A percentile compares a stretch with the other conserved stretches of the same genome.
Evolutionary conservation across 2,797 vertebrate species (phyloP).

Genomic region (Pseudochirops cupreus): DNA sequence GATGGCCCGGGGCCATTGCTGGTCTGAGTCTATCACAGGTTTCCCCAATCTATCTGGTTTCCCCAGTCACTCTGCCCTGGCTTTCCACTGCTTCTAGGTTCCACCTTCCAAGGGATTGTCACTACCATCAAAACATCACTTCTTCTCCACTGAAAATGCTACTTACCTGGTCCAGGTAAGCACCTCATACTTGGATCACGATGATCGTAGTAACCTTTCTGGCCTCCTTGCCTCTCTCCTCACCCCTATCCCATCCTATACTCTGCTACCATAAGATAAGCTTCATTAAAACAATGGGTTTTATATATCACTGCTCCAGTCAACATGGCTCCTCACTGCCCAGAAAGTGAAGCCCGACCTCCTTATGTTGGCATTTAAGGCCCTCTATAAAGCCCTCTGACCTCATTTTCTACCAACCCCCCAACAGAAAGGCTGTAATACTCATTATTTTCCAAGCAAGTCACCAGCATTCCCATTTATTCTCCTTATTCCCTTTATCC

Average conservation of each 20-base stretch:
- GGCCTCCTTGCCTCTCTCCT: not conserved
- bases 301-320: not conserved
- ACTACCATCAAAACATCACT: constrained; percentile 7
- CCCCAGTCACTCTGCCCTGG: not conserved
- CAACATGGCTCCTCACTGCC: not conserved
- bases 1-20: not conserved
- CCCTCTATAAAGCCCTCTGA: not conserved
- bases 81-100: not conserved
- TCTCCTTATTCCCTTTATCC: not conserved
- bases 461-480: not conserved
- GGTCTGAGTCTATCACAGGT: not conserved
- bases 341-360: constrained; percentile 8
- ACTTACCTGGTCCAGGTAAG: constrained; percentile 1
- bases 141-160: constrained; percentile 11
- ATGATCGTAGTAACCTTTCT: constrained; percentile 17
- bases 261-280: not conserved
- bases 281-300: not conserved
- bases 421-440: not conserved
- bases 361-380: constrained; percentile 6
- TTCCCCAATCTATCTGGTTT: too few relatives aligned
- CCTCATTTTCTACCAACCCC: not conserved
- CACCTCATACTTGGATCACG: constrained; percentile 4
- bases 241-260: constrained; percentile 10
- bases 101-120: not conserved
- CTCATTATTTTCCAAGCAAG: not conserved